phyloP scores from a whole-genome alignment of 2,888 invertebrate genomes.

The Carterocephalus palaemon region DNA sequence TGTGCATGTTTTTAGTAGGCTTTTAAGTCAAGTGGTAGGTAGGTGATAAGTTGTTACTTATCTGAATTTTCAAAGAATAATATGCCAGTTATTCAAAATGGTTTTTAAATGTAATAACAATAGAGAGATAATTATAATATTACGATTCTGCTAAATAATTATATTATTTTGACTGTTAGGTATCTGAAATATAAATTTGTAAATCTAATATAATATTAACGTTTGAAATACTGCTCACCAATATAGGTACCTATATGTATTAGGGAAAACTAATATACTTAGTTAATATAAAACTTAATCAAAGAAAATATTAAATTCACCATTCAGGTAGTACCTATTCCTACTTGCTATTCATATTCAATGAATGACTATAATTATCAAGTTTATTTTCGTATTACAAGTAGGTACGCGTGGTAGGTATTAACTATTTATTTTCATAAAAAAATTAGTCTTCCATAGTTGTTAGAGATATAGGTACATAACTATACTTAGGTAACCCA shows the following conservation, averaged over 20 bases:
- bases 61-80: conserved; percentile 4
- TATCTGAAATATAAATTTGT: conserved; percentile 24
- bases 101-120: conserved; percentile 19
- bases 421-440: conserved; percentile 2
- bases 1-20: conserved; percentile 37
- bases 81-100: conserved; percentile 13
- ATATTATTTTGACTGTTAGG: conserved; percentile 6
- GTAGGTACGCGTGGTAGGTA: too few species aligned
- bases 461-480: conserved; percentile 14
- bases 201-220: conserved; percentile 25
- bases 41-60: too few species aligned
- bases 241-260: conserved; percentile 19
- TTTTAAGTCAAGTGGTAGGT: conserved; percentile 4
- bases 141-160: conserved; percentile 24
- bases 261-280: conserved; percentile 18
- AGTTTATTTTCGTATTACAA: too few species aligned
- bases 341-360: too few species aligned
- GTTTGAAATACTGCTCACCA: conserved; percentile 21
- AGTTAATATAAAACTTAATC: conserved; percentile 27
- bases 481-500: too few species aligned
- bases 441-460: conserved; percentile 11
- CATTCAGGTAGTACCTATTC: conserved; percentile 44
- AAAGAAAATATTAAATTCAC: conserved; percentile 34
- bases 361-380: too few species aligned
- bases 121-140: conserved; percentile 16